Percentiles rank a stretch among this genome's conserved stretches.
phyloP scores from a whole-genome alignment of 2,888 invertebrate genomes.

The Osedax fenrisi region DNA sequence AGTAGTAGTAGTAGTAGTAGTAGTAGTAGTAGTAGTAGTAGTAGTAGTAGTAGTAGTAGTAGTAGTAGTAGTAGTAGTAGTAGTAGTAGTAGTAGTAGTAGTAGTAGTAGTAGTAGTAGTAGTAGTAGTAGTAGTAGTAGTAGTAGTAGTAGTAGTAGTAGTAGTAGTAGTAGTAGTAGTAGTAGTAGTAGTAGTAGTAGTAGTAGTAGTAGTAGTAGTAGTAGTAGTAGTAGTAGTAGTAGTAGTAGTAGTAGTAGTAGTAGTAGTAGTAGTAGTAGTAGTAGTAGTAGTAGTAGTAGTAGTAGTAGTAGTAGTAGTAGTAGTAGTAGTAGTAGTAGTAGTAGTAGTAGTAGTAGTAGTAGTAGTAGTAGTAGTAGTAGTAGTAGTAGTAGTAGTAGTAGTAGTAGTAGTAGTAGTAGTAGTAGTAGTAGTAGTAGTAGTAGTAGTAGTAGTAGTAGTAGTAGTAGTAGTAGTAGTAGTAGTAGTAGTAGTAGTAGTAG shows the following conservation, averaged over 20 bases:
- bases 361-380: constrained; percentile 2
- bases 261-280: constrained; percentile 2
- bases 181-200: constrained; percentile 2
- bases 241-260: constrained; percentile 2
- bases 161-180: constrained; percentile 2
- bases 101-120: constrained; percentile 2
- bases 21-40: constrained; percentile 2
- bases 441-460: constrained; percentile 2
- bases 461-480: constrained; percentile 2
- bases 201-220: constrained; percentile 2
- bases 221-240: constrained; percentile 2
- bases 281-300: constrained; percentile 2
- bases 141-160: constrained; percentile 2
- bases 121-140: constrained; percentile 2
- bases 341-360: constrained; percentile 2
- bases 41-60: constrained; percentile 2
- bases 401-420: constrained; percentile 2
- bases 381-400: constrained; percentile 2
- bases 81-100: constrained; percentile 2
- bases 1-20: constrained; percentile 2
- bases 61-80: constrained; percentile 2
- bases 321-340: constrained; percentile 2
- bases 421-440: constrained; percentile 2
- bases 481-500: constrained; percentile 2
- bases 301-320: constrained; percentile 2